Percentiles rank a stretch among this genome's conserved stretches.
Conservation (phyloP, 53 echinoderm and acorn worm genomes). For the Arbacia lixula region DNA sequence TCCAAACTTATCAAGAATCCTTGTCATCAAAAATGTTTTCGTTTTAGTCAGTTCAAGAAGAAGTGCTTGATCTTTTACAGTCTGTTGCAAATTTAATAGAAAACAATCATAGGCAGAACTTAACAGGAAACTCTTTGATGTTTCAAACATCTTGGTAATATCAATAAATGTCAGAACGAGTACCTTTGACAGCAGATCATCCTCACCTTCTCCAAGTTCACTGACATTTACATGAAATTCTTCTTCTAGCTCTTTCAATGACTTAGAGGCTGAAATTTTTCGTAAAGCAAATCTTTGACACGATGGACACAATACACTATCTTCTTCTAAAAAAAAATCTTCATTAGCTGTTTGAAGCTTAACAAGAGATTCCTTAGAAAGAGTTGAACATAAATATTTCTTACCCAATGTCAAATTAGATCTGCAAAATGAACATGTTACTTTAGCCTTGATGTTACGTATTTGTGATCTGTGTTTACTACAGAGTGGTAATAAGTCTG, state of each 20-base stretch:
- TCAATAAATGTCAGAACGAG: slow-evolving; percentile 8
- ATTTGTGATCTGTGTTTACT: slow-evolving; percentile 6
- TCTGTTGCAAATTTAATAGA: neutral
- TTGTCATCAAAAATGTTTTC: slow-evolving; percentile 25
- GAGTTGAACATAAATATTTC: too few species aligned
- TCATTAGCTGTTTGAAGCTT: slow-evolving; percentile 15
- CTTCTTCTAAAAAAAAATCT: slow-evolving; percentile 6
- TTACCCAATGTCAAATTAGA: neutral
- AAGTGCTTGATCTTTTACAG: slow-evolving; percentile 17
- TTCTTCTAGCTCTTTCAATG: slow-evolving; percentile 17
- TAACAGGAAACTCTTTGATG: slow-evolving; percentile 12
- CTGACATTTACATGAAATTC: neutral
- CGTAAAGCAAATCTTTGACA: slow-evolving; percentile 31
- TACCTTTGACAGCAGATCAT: slow-evolving; percentile 10
- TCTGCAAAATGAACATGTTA: slow-evolving; percentile 4
- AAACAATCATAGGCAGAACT: slow-evolving; percentile 23
- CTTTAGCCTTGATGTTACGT: neutral
- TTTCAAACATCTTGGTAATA: neutral
- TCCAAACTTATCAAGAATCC: slow-evolving; percentile 23
- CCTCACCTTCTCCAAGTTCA: neutral
- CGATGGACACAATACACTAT: slow-evolving; percentile 7
- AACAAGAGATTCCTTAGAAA: neutral
- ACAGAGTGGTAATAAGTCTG: neutral
- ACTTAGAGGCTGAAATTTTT: neutral
- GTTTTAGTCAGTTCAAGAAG: slow-evolving; percentile 1